Percentiles rank a stretch among this genome's conserved stretches.
phyloP scores from a whole-genome alignment of 1,140 invertebrate species.

The Drosophila lacertosa region DNA sequence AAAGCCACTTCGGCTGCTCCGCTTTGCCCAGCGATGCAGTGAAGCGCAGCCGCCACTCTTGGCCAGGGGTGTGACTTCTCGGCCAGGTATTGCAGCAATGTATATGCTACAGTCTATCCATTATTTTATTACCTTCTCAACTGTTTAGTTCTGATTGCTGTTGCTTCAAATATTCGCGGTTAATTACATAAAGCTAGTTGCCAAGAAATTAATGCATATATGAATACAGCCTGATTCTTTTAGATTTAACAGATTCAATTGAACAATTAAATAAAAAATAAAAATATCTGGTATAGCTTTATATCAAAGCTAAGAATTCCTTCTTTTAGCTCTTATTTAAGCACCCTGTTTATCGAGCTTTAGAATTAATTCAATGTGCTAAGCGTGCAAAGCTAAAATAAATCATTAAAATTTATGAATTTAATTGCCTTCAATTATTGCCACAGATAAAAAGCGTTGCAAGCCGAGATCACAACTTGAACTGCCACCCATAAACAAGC shows the following conservation, averaged over 20 bases:
- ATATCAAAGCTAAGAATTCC: too few species aligned
- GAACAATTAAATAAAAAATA: too few species aligned
- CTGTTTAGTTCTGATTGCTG: slow-evolving; percentile 41
- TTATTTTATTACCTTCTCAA: slow-evolving; percentile 27
- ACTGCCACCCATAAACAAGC: slow-evolving; percentile 46
- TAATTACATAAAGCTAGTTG: slow-evolving; percentile 66
- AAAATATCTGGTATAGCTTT: too few species aligned
- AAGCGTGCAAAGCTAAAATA: slow-evolving; percentile 69
- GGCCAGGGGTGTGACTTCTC: slow-evolving; percentile 43
- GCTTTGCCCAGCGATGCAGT: slow-evolving; percentile 60
- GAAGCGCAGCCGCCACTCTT: slow-evolving; percentile 42
- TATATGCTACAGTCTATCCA: slow-evolving; percentile 27
- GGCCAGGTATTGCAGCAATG: slow-evolving; percentile 4
- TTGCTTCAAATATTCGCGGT: slow-evolving; percentile 75
- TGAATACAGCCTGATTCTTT: slow-evolving; percentile 41
- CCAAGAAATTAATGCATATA: slow-evolving; percentile 30
- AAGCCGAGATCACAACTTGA: slow-evolving; percentile 39
- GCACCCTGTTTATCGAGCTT: slow-evolving; percentile 52
- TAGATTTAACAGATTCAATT: too few species aligned
- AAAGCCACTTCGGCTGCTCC: slow-evolving; percentile 40
- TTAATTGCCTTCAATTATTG: slow-evolving; percentile 79
- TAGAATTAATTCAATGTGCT: slow-evolving; percentile 62
- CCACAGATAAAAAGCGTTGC: slow-evolving; percentile 62
- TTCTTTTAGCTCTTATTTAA: background rate
- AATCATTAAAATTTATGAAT: slow-evolving; percentile 82